Base-by-base conservation (phyloP, 1,140 invertebrate genomes). In the Caenorhabditis inopinata region DNA sequence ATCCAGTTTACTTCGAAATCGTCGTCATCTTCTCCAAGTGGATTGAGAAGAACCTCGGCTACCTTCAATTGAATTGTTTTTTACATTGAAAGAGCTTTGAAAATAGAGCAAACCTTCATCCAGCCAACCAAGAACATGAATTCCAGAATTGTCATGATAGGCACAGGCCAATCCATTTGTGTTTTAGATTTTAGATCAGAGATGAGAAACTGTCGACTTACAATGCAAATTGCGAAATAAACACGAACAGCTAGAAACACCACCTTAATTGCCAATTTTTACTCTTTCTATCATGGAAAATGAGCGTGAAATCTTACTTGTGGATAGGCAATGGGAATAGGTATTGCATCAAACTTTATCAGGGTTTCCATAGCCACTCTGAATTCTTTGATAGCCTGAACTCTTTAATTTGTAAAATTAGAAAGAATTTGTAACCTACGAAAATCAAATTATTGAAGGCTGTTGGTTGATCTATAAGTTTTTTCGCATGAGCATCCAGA, bases 301-400 rank as follows among this genome's bases (percentile, higher is more conserved):
- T 16, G 1, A 21, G 9, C 14, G 1, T 29, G 6, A 21, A 68
- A 14, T 42, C n/a, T 11, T 9, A 68, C 96, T 93, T 98, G 96
- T 74, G 96, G 98, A 89, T 98, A 98, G 78, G 98, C 96, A 29
- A 98, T 92, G 48, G 96, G 96, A 81, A 98, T 95, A 88, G 94
- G 96, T 84, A 98, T 95, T 85, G 95, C 97, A 90, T 98, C 96
- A 89, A 97, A 98, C 14, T 79, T 78, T 27, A 46, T 76, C 11
- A 82, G 47, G 7, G 75, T 46, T 5, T 62, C 80, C 51, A 81
- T 77, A 23, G 53, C 23, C 1, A 48, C 51, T 27, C 80, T 32
- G 53, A 78, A 81, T 12, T 68, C 58, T 42, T 68, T 68, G 16
- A 68, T 68, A 9, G 58, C 58, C 58, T 68, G 1, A 68, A 68